These are phyloP conservation scores for Glossosoma conforme DNA, from an alignment of 1,140 invertebrate species.

Conservation along the genomic window DNA sequence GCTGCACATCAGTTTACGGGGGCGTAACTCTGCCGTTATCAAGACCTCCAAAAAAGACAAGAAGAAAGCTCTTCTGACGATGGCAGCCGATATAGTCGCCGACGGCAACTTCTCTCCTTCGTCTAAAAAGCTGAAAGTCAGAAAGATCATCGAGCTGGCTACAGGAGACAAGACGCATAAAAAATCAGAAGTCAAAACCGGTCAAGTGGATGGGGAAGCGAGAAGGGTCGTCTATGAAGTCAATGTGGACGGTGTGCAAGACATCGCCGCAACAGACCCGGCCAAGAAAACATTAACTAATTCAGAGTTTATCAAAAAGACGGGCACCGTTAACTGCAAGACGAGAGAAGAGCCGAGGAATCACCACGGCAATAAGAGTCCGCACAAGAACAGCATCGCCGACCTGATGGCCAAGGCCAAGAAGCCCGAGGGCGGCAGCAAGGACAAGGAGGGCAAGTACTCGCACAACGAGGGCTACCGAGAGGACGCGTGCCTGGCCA, in stretches of 20 bases:
- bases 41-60: constrained; percentile 73
- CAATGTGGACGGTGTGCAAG: background rate
- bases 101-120: background rate
- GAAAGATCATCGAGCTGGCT: constrained; percentile 40
- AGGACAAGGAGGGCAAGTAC: constrained; percentile 47
- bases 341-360: constrained; percentile 33
- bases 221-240: constrained; percentile 12
- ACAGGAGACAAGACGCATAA: constrained; percentile 38
- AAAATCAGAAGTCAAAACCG: constrained; percentile 43
- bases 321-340: background rate
- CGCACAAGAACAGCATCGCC: constrained; percentile 46
- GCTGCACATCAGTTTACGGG: constrained; percentile 81
- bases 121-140: constrained; percentile 48
- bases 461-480: constrained; percentile 48
- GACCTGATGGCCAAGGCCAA: constrained; percentile 31
- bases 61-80: constrained; percentile 49
- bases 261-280: background rate
- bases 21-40: constrained; percentile 82
- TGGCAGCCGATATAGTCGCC: background rate
- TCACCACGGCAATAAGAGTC: constrained; percentile 46
- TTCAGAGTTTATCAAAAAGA: background rate
- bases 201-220: constrained; percentile 24
- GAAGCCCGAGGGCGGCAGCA: constrained; percentile 33
- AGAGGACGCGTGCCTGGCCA: constrained; percentile 34
- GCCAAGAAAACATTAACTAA: constrained; percentile 9